Evolutionary conservation across 2,888 invertebrate genomes (phyloP), one percentile per base, ranked within the genome.

Genomic region (Ichneumoninae sp.): DNA sequence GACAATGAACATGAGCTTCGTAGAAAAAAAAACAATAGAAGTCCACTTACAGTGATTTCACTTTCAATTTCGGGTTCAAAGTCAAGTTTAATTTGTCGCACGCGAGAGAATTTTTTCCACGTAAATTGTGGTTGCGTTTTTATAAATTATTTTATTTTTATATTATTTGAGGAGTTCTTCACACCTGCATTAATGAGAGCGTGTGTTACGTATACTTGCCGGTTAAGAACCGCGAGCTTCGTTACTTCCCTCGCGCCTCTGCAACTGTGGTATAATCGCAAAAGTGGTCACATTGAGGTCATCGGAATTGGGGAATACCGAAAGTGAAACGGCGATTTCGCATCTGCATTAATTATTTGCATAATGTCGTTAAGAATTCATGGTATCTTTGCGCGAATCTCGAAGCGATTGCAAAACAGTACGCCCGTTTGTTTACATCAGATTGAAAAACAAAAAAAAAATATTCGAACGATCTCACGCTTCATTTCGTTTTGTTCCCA

Each of bases 11-110:
- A 71, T 70, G 26, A 50, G 68, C 65, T 68, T 57, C 75, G 44
- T 52, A 13, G 6, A 13, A 50, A 47, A 50, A 60, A 57, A 44
- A 50, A 57, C 7, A 54, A 22, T 60, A 50, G 30, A 60, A 66
- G 26, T 57, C 7, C 7, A 3, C 26, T 26, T 8, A 19, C n/a
- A 40, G n/a, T 30, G 52, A 54, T 69, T 75, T 57, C 40, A 40
- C 40, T 71, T 77, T 77, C 62, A 19, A 82, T 86, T 86, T 71
- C 30, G 69, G 68, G 60, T 85, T 84, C 83, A 86, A 84, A 86
- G 87, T 87, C 87, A 87, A 87, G 86, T 87, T 86, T 83, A 83
- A 70, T 75, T 66, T 26, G 40, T 79, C 62, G 57, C 65, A 50
- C 80, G 82, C 78, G 60, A 57, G 68, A 44, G 50, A 60, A 36